Conservation (phyloP, 2,888 invertebrate species). For the Leptogaster cylindrica region DNA sequence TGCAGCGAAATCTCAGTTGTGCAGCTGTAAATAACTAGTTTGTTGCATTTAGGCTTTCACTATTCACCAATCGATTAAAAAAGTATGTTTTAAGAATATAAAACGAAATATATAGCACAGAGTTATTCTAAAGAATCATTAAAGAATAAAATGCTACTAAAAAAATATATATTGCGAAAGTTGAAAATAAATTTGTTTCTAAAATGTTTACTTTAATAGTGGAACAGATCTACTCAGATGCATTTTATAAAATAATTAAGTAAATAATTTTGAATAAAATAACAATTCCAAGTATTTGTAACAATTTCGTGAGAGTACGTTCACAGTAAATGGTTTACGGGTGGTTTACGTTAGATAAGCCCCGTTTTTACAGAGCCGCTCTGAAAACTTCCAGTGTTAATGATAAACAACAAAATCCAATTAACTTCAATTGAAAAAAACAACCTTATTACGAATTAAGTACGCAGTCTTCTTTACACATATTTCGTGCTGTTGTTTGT, state of each 20-base stretch:
- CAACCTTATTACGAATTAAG: too few relatives aligned
- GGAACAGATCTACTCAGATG: slow-evolving; percentile 43
- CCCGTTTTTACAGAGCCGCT: too few relatives aligned
- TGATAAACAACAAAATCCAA: too few relatives aligned
- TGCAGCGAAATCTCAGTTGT: slow-evolving; percentile 12
- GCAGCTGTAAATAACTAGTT: slow-evolving; percentile 33
- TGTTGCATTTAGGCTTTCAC: slow-evolving; percentile 31
- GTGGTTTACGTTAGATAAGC: too few relatives aligned
- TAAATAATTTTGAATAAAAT: background rate
- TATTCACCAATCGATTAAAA: slow-evolving; percentile 32
- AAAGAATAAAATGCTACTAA: slow-evolving; percentile 28
- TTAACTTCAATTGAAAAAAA: too few relatives aligned
- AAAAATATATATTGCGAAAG: slow-evolving; percentile 23
- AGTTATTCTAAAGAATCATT: slow-evolving; percentile 28
- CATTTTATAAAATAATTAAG: too few relatives aligned
- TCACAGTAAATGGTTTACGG: too few relatives aligned
- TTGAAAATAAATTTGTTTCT: slow-evolving; percentile 10
- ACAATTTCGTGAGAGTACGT: too few relatives aligned
- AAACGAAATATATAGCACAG: slow-evolving; percentile 19
- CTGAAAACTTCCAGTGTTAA: too few relatives aligned
- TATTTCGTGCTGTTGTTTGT: too few relatives aligned
- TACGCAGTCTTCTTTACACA: too few relatives aligned
- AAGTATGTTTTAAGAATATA: slow-evolving; percentile 23
- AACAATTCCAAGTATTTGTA: too few relatives aligned
- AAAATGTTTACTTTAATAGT: slow-evolving; percentile 43